Percentiles rank a stretch among this genome's conserved stretches.
These are phyloP conservation scores for Heteronetta atricapilla DNA, from an alignment of 2,113 vertebrate genomes.

Conservation along the genomic window DNA sequence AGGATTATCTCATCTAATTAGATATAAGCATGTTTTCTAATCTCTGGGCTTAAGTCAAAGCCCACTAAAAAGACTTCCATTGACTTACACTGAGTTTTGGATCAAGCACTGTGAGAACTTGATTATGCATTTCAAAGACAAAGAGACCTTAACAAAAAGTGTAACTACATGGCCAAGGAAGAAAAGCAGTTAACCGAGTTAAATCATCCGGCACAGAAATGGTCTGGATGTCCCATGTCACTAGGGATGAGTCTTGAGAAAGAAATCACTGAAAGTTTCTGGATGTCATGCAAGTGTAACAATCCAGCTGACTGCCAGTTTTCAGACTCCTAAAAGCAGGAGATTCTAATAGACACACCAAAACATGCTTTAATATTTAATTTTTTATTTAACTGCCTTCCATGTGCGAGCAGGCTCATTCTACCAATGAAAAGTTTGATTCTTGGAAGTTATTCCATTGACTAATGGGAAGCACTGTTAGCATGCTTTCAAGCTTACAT, in stretches of 20 bases:
- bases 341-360: neutral
- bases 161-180: neutral
- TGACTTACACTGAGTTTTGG: constrained; percentile 11
- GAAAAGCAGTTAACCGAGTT: neutral
- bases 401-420: neutral
- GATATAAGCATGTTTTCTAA: constrained; percentile 58
- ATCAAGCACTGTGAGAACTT: neutral
- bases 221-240: neutral
- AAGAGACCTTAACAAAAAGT: neutral
- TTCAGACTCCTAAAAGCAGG: neutral
- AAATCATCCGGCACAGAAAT: neutral
- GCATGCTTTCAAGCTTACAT: neutral
- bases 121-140: neutral
- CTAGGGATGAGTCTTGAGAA: neutral
- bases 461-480: neutral
- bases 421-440: neutral
- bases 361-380: neutral
- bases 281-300: neutral
- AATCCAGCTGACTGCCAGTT: neutral
- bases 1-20: constrained; percentile 68
- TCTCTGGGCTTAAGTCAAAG: constrained; percentile 35
- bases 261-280: neutral
- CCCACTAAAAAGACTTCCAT: constrained; percentile 50
- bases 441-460: neutral
- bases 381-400: neutral